Base-by-base conservation (phyloP, 2,888 invertebrate genomes). In the Allacma fusca region DNA sequence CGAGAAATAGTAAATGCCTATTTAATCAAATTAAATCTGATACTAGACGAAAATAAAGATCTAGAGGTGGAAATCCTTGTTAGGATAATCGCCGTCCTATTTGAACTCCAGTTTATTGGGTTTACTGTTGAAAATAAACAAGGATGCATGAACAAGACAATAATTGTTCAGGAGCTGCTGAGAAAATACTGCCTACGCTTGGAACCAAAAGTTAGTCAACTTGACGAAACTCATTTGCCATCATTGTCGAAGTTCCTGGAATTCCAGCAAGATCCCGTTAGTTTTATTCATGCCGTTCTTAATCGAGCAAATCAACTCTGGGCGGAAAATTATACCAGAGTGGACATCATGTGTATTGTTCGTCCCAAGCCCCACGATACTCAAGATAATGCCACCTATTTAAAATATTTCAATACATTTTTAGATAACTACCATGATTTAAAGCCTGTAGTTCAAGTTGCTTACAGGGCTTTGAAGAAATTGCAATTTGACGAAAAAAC, bases 381-480 rank as follows among this genome's bases (percentile, higher is more conserved):
- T 19, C 7, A 5, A 50, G 50, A 5, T 9, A 50, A 50, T 50
- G 19, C 19, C 16, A 16, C 50, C 7, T 16, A 9, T 50, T 19
- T n/a, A 16, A 13, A 50, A 50, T 50, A 19, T 50, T n/a, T 50
- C 16, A n/a, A 50, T 16, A 13, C 1, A 13, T 50, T 19, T n/a
- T 4, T 50, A n/a, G 50, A 50, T 16, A 50, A n/a, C 19, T 50
- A 16, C n/a, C 9, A 2, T 5, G 50, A 80, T n/a, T 81, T 82
- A 73, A 75, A 77, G 28, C 13, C 70, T 0, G 71, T 79, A 0
- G 23, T 43, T 16, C 72, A 71, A 16, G 28, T 79, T 1, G 57
- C 81, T 0, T 78, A 75, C 23, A 77, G 78, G 28, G 65, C 79
- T n/a, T 40, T 83, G n/a, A 21, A 75, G 79, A 69, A 78, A n/a